Base-by-base conservation (phyloP, 2,797 vertebrate species). In the Graptemys geographica region DNA sequence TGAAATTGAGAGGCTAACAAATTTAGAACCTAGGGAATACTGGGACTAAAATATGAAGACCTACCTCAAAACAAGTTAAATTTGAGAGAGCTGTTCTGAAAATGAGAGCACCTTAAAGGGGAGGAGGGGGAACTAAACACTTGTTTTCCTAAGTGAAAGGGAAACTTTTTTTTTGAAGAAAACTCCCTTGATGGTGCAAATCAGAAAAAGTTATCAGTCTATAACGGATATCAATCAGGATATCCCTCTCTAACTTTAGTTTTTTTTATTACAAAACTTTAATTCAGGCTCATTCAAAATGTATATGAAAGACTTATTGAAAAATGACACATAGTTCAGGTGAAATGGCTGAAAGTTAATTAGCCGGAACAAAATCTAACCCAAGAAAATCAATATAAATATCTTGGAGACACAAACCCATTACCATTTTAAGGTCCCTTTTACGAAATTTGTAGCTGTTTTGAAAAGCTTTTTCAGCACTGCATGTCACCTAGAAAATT, bases 371-470 rank as follows among this genome's bases (percentile, higher is more conserved):
- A 76, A 76, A 76, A 76, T 76, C 41, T 80, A 85, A 95, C 89
- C 90, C 95, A 81, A 79, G 88, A 23, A 81, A 92, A 33, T 93
- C 87, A 93, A 47, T 76, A 25, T 47, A 76, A 76, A 44, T 76
- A 25, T 76, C 41, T 27, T 41, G 72, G 12, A 44, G 41, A 28
- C 21, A 76, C 56, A 79, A 92, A 89, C 76, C 88, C 80, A 62
- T 90, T 94, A 80, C 57, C 86, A 31, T 96, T 96, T 92, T 89
- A 89, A 93, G 79, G 47, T 72, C 81, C 86, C 83, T n/a, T 93
- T 84, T 90, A 47, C 86, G 72, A 94, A 88, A 84, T 86, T 44
- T 84, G 65, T 84, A 69, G 88, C 94, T 91, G 85, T 89, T 84
- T 90, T 41, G 79, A 89, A 56, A 41, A 31, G 84, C 82, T 28